These are phyloP conservation scores for Calameuta idolon DNA, from an alignment of 2,888 invertebrate species.

Conservation along the genomic window DNA sequence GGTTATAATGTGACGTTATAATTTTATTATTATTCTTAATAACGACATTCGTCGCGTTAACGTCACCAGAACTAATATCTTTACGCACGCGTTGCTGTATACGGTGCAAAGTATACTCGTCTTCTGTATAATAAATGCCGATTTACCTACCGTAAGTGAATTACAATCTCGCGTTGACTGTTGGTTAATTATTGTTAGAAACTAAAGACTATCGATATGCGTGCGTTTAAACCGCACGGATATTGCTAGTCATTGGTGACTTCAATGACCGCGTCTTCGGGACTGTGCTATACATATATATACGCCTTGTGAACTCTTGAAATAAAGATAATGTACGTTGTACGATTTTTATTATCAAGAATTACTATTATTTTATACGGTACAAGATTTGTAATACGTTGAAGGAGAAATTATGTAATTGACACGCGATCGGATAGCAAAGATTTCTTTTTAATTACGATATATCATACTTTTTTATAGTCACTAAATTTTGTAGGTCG, in stretches of 20 bases:
- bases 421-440: not conserved
- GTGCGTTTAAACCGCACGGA: not conserved
- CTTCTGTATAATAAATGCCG: not conserved
- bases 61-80: not conserved
- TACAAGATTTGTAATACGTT: not conserved
- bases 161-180: not conserved
- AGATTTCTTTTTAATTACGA: not conserved
- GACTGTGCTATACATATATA: not conserved
- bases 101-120: not conserved
- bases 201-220: not conserved
- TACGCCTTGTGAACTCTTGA: not conserved
- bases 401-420: not conserved
- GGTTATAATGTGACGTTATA: not conserved
- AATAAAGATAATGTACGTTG: constrained; percentile 4
- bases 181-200: not conserved
- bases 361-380: not conserved
- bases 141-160: not conserved
- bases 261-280: not conserved
- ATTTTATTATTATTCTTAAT: not conserved
- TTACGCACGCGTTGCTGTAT: not conserved
- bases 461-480: not conserved
- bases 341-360: not conserved
- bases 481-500: not conserved
- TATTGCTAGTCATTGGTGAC: not conserved
- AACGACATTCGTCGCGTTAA: not conserved